These are phyloP conservation scores for Polymixis lichenea DNA, from an alignment of 2,888 invertebrate genomes.

Conservation along the genomic window DNA sequence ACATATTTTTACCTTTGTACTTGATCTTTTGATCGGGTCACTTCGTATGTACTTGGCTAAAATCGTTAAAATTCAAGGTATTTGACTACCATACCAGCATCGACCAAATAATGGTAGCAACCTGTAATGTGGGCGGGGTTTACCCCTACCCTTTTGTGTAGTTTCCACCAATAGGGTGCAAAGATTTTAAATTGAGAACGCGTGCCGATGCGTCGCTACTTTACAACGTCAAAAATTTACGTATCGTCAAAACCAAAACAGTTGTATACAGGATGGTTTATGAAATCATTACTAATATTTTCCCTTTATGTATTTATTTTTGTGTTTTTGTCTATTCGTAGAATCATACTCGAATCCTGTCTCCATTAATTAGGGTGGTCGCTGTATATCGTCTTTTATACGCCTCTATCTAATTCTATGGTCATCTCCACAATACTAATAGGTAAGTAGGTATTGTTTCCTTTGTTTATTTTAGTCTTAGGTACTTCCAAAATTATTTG, in stretches of 20 bases:
- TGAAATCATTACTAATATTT: too few species aligned
- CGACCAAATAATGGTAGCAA: constrained; percentile 75
- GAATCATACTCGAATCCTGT: neutral
- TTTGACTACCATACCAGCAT: constrained; percentile 65
- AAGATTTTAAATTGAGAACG: constrained; percentile 80
- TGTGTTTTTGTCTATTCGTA: neutral
- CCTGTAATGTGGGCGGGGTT: constrained; percentile 74
- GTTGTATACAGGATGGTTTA: constrained; percentile 76
- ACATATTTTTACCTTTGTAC: constrained; percentile 46
- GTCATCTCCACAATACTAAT: too few species aligned
- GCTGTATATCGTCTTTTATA: neutral
- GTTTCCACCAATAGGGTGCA: constrained; percentile 74
- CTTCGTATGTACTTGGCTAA: constrained; percentile 42
- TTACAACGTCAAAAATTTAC: constrained; percentile 82
- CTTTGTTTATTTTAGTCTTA: too few species aligned
- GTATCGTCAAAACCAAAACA: constrained; percentile 80
- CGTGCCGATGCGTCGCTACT: constrained; percentile 83
- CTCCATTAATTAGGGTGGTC: neutral
- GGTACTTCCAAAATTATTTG: too few species aligned
- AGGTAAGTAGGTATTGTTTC: too few species aligned
- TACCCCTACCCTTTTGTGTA: constrained; percentile 60
- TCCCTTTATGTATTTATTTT: neutral
- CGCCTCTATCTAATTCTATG: too few species aligned
- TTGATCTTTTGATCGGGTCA: constrained; percentile 57
- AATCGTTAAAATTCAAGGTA: constrained; percentile 62